phyloP scores from a whole-genome alignment of 2,797 vertebrate species.

The Pantherophis vulpinus region DNA sequence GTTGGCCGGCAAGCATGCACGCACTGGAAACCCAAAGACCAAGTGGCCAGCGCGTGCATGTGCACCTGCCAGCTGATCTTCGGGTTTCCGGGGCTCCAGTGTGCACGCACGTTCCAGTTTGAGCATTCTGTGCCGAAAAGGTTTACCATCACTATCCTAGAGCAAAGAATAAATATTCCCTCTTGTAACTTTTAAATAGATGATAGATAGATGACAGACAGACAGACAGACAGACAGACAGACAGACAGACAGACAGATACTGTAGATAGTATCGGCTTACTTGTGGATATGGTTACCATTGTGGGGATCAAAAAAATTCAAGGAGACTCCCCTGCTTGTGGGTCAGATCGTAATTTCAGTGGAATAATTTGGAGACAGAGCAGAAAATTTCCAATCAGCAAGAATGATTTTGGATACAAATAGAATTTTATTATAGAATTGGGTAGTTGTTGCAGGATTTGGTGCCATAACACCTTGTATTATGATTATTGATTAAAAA shows the following conservation, averaged over 20 bases:
- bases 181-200: not conserved
- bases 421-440: not conserved
- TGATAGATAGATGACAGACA: too few relatives aligned
- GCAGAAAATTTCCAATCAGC: not conserved
- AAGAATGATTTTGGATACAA: not conserved
- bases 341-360: not conserved
- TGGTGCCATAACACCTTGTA: not conserved
- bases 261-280: not conserved
- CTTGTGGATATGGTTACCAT: not conserved
- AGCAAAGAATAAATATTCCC: not conserved
- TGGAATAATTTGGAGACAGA: not conserved
- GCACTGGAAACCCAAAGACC: too few relatives aligned
- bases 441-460: not conserved
- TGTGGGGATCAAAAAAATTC: not conserved
- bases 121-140: too few relatives aligned
- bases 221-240: too few relatives aligned
- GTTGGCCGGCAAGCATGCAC: too few relatives aligned
- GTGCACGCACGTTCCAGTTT: too few relatives aligned
- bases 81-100: too few relatives aligned
- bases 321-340: not conserved
- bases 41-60: too few relatives aligned
- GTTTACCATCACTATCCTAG: too few relatives aligned
- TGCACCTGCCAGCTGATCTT: too few relatives aligned
- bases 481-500: not conserved
- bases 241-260: too few relatives aligned